Percentiles rank a stretch among this genome's conserved stretches.
Conservation (phyloP, 1,140 invertebrate genomes). For the fruit fly (Drosophila melanogaster) region DNA sequence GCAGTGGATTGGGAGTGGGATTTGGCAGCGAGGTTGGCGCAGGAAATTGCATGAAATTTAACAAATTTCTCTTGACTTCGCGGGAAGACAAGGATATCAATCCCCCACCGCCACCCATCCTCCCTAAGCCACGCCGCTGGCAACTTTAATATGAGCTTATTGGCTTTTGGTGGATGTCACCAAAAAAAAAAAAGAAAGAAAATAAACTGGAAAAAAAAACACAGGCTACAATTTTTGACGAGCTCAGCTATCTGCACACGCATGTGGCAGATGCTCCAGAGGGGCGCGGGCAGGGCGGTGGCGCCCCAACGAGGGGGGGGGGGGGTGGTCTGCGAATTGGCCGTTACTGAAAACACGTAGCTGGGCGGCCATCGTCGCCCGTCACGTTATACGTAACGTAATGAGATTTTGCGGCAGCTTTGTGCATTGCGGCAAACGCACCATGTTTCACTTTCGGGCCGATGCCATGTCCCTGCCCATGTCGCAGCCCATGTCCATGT, state of each 20-base stretch:
- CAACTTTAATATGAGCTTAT: conserved; percentile 71
- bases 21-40: neutral
- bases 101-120: no score
- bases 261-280: conserved; percentile 38
- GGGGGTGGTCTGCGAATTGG: no score
- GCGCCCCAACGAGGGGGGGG: neutral
- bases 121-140: neutral
- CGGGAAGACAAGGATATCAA: conserved; percentile 42
- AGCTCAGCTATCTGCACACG: conserved; percentile 61
- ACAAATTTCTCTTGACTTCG: conserved; percentile 49
- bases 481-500: conserved; percentile 14
- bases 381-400: conserved; percentile 68
- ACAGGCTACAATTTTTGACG: conserved; percentile 48
- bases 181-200: neutral
- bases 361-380: conserved; percentile 38
- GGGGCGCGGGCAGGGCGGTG: no score
- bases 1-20: neutral
- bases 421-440: conserved; percentile 48
- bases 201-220: neutral
- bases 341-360: conserved; percentile 49
- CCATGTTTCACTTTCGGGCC: conserved; percentile 4
- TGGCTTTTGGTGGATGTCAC: conserved; percentile 58
- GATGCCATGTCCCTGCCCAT: conserved; percentile 3
- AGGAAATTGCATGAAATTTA: conserved; percentile 67
- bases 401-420: conserved; percentile 74